Evolutionary conservation across 1,140 invertebrate genomes (phyloP).

Genomic region (Leucophenga varia): DNA sequence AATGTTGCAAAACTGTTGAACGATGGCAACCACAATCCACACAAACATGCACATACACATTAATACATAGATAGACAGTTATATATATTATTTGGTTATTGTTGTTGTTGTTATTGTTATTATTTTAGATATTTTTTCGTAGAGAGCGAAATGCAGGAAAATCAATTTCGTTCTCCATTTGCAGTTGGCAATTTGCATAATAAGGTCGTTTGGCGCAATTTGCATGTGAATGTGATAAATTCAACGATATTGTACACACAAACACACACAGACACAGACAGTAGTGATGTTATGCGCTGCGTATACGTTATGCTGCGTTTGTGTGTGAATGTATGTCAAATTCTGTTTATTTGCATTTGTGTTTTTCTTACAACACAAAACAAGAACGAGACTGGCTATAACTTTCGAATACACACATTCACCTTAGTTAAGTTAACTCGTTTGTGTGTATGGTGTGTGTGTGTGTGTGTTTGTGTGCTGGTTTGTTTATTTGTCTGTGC

Average conservation of each 20-base stretch:
- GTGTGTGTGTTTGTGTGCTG: conserved; percentile 21
- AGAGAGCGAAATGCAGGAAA: conserved; percentile 43
- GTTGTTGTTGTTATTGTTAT: conserved; percentile 2
- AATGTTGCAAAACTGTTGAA: conserved; percentile 49
- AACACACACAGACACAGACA: not conserved
- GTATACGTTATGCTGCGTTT: conserved; percentile 25
- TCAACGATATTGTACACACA: no score
- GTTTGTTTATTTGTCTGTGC: conserved; percentile 24
- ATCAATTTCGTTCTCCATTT: conserved; percentile 57
- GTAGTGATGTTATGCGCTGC: conserved; percentile 15
- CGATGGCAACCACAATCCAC: conserved; percentile 26
- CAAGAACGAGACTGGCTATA: no score
- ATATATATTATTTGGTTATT: not conserved
- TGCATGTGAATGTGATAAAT: conserved; percentile 57
- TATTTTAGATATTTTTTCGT: not conserved
- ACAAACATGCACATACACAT: not conserved
- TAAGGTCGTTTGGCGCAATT: conserved; percentile 57
- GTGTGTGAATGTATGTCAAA: conserved; percentile 8
- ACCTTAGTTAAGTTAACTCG: no score
- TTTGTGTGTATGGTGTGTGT: conserved; percentile 9
- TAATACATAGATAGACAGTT: not conserved
- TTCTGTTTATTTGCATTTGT: not conserved
- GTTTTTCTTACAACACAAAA: no score
- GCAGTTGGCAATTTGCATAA: conserved; percentile 57
- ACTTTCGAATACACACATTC: no score